Evolutionary conservation across 2,888 invertebrate genomes (phyloP).

Genomic region (Dione vanillae): DNA sequence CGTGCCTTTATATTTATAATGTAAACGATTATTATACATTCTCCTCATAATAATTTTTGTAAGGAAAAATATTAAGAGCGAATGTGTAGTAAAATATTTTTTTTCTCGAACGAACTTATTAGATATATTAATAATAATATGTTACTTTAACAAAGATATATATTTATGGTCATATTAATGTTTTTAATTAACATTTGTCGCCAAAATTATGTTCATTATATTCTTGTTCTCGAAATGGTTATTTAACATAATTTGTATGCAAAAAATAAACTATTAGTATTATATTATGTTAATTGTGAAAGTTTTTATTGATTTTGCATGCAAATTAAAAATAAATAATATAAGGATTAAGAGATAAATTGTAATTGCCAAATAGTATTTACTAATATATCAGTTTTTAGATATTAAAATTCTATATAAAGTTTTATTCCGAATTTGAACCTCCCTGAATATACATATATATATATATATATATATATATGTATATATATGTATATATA

Average conservation of each 20-base stretch:
- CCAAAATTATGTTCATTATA: background rate
- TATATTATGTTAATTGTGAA: conserved; percentile 13
- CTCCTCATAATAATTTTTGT: conserved; percentile 34
- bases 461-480: no score
- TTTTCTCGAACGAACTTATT: conserved; percentile 21
- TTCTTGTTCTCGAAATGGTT: background rate
- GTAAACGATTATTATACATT: conserved; percentile 27
- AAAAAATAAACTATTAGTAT: conserved; percentile 11
- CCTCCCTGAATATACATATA: no score
- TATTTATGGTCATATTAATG: background rate
- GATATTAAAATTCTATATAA: background rate
- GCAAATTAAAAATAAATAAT: conserved; percentile 13
- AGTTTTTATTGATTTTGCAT: conserved; percentile 34
- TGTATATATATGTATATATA: no score
- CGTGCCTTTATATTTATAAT: conserved; percentile 38
- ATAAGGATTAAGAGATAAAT: background rate
- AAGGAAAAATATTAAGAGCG: conserved; percentile 31
- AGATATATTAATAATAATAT: background rate
- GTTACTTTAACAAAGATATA: background rate
- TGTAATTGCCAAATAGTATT: conserved; percentile 26
- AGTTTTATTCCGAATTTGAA: background rate
- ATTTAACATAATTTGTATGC: background rate
- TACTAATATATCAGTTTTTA: background rate
- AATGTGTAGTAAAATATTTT: background rate
- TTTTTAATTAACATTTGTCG: background rate